Evolutionary conservation across 2,113 vertebrate species (phyloP).

Genomic region (Egretta garzetta): DNA sequence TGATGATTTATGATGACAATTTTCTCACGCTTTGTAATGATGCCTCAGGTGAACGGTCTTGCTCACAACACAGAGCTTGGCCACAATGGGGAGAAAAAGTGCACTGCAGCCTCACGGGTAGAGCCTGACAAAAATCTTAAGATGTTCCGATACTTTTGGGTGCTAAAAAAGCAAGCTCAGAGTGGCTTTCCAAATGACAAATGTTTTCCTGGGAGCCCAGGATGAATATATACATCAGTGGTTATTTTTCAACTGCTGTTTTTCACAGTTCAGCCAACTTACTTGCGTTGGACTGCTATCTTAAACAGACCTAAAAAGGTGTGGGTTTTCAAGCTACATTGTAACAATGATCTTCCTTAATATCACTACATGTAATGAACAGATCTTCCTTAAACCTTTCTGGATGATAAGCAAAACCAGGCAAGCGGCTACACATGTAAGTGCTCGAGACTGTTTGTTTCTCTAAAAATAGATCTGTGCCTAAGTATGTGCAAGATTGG

Average conservation of each 20-base stretch:
- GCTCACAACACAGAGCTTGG: not conserved
- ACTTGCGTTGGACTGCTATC: not conserved
- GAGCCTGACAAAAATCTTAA: conserved; percentile 14
- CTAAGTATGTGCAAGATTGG: not conserved
- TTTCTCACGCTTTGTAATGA: not conserved
- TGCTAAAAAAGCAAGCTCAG: not conserved
- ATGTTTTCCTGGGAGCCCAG: not conserved
- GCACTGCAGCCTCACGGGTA: not conserved
- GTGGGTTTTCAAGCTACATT: not conserved
- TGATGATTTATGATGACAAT: conserved; percentile 18
- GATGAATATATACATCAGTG: not conserved
- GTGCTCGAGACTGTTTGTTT: not conserved
- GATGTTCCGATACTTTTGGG: not conserved
- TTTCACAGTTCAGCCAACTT: not conserved
- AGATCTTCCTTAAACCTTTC: not conserved
- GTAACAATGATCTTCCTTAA: not conserved
- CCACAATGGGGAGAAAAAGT: not conserved
- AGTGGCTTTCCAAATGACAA: not conserved
- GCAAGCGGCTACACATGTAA: not conserved
- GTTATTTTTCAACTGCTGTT: not conserved
- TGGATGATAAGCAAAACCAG: not conserved
- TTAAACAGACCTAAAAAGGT: not conserved
- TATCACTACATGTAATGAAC: not conserved
- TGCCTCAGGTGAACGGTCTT: not conserved
- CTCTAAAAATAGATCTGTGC: not conserved